A percentile compares a stretch with the other conserved stretches of the same genome.
Evolutionary conservation across 2,888 invertebrate genomes (phyloP).

Genomic region (Netelia virgata): DNA sequence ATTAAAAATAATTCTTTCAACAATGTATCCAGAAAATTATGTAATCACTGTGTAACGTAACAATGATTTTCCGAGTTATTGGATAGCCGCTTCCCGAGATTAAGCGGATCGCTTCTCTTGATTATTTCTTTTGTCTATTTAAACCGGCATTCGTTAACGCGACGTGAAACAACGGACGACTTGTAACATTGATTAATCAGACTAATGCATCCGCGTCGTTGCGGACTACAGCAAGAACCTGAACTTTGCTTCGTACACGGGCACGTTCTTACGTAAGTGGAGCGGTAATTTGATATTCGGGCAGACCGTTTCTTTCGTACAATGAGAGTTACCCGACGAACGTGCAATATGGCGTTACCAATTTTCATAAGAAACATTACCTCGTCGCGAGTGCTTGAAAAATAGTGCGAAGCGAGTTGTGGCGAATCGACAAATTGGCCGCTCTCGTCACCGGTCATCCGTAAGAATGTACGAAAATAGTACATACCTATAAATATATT

Average conservation of each 20-base stretch:
- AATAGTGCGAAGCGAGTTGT: no score
- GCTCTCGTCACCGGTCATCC: no score
- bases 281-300: neutral
- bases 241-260: slow-evolving; percentile 1
- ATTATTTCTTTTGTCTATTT: neutral
- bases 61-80: neutral
- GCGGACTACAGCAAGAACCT: neutral
- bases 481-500: no score
- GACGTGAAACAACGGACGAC: neutral
- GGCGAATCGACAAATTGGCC: no score
- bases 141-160: no score
- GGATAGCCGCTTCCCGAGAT: neutral
- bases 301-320: neutral
- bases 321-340: neutral
- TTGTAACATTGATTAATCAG: slow-evolving; percentile 3
- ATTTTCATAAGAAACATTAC: neutral
- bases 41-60: no score
- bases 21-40: no score
- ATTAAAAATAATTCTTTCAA: no score
- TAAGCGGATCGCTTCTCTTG: neutral
- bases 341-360: neutral
- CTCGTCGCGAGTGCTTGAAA: neutral
- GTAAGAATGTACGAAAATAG: no score
- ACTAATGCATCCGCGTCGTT: neutral
- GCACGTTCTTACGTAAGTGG: neutral